These are phyloP conservation scores for Zosterops borbonicus DNA, from an alignment of 2,113 vertebrate genomes.

Conservation along the genomic window DNA sequence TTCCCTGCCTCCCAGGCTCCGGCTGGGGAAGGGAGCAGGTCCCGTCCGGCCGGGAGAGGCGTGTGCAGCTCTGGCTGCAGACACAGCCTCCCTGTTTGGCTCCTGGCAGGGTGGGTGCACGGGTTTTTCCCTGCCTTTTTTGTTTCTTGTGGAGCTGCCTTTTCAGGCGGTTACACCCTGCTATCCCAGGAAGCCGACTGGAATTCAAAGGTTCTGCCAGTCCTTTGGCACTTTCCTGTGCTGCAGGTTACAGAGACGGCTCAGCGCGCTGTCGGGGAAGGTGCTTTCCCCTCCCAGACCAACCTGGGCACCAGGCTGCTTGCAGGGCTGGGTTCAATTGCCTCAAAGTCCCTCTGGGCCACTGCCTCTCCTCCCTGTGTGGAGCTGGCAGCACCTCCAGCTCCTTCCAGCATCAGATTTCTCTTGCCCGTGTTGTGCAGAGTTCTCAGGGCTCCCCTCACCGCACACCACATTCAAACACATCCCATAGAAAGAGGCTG, in stretches of 20 bases:
- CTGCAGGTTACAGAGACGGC: not conserved
- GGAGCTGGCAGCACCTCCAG: not conserved
- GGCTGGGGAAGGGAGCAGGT: not conserved
- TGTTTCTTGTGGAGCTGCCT: conserved; percentile 45
- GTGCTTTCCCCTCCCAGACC: not conserved
- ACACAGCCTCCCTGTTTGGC: conserved; percentile 30
- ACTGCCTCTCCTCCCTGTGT: not conserved
- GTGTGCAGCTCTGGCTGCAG: conserved; percentile 36
- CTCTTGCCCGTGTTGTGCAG: not conserved
- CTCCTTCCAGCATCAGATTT: not conserved
- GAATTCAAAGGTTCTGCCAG: conserved; percentile 47
- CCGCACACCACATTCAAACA: too few relatives aligned
- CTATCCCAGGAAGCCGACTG: conserved; percentile 1
- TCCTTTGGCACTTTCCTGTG: not conserved
- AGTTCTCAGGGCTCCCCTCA: not conserved
- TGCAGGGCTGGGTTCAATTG: not conserved
- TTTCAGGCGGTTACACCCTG: conserved; percentile 46
- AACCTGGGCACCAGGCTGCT: not conserved
- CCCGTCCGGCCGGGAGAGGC: not conserved
- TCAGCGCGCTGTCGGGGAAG: not conserved
- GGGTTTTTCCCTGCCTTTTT: conserved; percentile 43
- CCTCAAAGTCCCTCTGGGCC: not conserved
- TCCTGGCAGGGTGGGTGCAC: conserved; percentile 48
- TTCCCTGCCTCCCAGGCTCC: not conserved
- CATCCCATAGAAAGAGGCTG: not conserved